These are phyloP conservation scores for Dicaeum eximium DNA, from an alignment of 2,113 vertebrate species.

Conservation along the genomic window DNA sequence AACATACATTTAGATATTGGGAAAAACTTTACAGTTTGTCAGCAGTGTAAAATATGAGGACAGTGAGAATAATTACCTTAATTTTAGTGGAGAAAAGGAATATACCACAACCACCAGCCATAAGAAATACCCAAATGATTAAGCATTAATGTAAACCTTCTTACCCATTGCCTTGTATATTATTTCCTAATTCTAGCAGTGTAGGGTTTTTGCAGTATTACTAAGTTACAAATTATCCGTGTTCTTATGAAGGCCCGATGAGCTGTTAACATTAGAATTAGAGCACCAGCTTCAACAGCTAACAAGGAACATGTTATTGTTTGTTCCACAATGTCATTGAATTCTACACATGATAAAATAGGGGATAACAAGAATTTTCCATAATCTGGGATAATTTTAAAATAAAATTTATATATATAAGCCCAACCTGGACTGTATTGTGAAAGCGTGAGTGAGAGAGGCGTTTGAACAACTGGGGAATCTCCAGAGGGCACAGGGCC, in stretches of 20 bases:
- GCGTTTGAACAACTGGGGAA: rapidly evolving
- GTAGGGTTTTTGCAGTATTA: neutral
- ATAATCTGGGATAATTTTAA: neutral
- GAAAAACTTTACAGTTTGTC: neutral
- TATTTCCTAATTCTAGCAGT: neutral
- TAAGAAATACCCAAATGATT: neutral
- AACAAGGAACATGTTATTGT: rapidly evolving
- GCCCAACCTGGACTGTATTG: neutral
- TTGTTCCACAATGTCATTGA: neutral
- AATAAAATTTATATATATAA: neutral
- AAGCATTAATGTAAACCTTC: neutral
- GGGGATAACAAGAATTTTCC: rapidly evolving
- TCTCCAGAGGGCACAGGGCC: neutral
- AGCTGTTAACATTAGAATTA: neutral
- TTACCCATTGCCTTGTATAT: neutral
- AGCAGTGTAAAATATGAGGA: neutral
- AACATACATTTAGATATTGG: neutral
- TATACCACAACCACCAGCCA: neutral
- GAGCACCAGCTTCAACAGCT: neutral
- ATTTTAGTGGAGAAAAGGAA: neutral
- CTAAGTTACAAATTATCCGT: neutral
- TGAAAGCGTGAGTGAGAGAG: neutral
- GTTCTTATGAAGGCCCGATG: neutral
- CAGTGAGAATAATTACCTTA: neutral
- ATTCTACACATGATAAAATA: neutral